phyloP scores from a whole-genome alignment of 1,140 invertebrate genomes.

The Araneus ventricosus region DNA sequence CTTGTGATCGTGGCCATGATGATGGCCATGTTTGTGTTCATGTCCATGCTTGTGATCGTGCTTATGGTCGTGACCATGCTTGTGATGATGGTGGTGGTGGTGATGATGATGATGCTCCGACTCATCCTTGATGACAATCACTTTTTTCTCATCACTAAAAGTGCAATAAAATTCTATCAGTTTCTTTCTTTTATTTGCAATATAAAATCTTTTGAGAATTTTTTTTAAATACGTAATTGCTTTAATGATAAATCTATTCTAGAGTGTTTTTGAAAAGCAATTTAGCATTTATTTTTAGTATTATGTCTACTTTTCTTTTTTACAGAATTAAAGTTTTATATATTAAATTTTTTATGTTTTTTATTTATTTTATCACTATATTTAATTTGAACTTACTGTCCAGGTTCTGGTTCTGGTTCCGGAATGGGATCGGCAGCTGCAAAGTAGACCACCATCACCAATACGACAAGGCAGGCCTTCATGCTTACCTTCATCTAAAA shows the following conservation, averaged over 20 bases:
- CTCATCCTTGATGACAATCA: slow-evolving; percentile 5
- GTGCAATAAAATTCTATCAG: background rate
- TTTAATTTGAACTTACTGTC: background rate
- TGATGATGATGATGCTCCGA: background rate
- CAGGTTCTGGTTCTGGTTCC: slow-evolving; percentile 26
- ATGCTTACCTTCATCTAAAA: slow-evolving; percentile 60
- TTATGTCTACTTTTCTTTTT: no score
- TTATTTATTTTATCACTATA: background rate
- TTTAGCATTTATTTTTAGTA: no score
- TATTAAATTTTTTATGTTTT: no score
- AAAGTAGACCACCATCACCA: slow-evolving; percentile 38
- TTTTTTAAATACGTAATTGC: no score
- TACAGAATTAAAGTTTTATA: no score
- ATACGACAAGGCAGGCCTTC: slow-evolving; percentile 9
- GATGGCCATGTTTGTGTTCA: no score
- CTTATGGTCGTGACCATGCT: background rate
- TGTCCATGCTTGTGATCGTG: slow-evolving; percentile 6
- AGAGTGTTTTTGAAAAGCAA: no score
- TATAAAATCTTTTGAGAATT: background rate
- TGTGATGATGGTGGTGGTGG: slow-evolving; percentile 8
- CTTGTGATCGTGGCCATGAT: no score
- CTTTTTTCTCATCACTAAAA: background rate
- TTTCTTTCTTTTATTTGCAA: background rate
- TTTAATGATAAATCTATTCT: no score
- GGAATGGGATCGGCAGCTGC: slow-evolving; percentile 44